These are phyloP conservation scores for Hirundichthys speculiger DNA, from an alignment of 2,113 vertebrate genomes.

Conservation along the genomic window DNA sequence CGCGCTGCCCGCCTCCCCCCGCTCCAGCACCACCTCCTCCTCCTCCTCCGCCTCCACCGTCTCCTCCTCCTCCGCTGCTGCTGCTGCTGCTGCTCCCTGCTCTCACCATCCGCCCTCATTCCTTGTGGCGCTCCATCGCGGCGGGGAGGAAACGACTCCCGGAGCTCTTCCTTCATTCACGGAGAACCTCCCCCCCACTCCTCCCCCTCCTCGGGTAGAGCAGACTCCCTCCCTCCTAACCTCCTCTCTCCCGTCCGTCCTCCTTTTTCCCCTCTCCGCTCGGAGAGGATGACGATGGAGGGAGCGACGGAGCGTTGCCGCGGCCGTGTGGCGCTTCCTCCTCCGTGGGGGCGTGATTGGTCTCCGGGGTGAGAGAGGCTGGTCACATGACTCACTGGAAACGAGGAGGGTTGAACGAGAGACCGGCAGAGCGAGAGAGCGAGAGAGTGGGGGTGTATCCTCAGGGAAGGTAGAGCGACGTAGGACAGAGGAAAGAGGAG, in stretches of 20 bases:
- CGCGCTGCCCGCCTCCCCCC: slow-evolving; percentile 40
- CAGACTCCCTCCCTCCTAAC: slow-evolving; percentile 34
- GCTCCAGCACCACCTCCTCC: slow-evolving; percentile 44
- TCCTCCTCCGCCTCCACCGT: slow-evolving; percentile 53
- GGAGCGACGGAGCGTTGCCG: slow-evolving; percentile 5
- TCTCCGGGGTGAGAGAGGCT: slow-evolving; percentile 33
- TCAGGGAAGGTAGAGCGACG: slow-evolving; percentile 59
- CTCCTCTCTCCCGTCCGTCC: slow-evolving; percentile 21
- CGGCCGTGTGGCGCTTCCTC: slow-evolving; percentile 28
- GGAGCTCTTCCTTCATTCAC: slow-evolving; percentile 78
- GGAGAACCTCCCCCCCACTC: slow-evolving; percentile 55
- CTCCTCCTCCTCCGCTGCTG: slow-evolving; percentile 46
- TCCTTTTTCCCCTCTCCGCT: slow-evolving; percentile 24
- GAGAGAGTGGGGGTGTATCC: slow-evolving; percentile 40
- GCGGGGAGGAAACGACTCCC: slow-evolving; percentile 70
- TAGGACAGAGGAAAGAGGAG: slow-evolving; percentile 60
- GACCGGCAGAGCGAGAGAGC: slow-evolving; percentile 3
- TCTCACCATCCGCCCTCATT: slow-evolving; percentile 88
- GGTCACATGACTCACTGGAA: slow-evolving; percentile 69
- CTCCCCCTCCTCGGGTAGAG: slow-evolving; percentile 29
- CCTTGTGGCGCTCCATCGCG: slow-evolving; percentile 79
- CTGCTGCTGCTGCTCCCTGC: slow-evolving; percentile 81
- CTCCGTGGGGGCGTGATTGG: slow-evolving; percentile 64
- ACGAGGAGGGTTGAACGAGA: slow-evolving; percentile 32
- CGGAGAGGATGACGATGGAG: slow-evolving; percentile 23